Conservation (phyloP, 2,113 vertebrate genomes). For the Halichoerus grypus region DNA sequence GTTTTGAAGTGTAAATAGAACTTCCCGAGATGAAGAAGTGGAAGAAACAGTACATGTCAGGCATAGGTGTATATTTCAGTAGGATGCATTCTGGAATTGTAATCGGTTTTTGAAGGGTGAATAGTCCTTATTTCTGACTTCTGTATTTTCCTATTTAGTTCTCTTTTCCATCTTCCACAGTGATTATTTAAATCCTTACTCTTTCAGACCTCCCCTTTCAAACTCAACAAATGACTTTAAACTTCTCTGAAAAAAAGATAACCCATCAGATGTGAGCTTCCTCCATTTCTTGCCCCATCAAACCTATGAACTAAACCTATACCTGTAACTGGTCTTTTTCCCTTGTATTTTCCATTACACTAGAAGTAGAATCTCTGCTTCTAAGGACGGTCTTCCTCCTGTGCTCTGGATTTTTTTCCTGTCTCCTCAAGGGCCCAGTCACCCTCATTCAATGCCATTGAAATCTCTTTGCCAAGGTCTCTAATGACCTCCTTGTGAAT, state of each 20-base stretch:
- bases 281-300: background rate
- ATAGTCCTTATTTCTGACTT: background rate
- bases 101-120: background rate
- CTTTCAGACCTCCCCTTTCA: conserved; percentile 1
- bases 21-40: background rate
- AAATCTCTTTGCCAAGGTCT: background rate
- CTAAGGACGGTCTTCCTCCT: background rate
- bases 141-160: background rate
- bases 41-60: background rate
- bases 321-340: background rate
- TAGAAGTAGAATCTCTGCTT: background rate
- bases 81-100: background rate
- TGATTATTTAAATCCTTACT: conserved; percentile 37
- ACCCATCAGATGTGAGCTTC: background rate
- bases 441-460: background rate
- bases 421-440: background rate
- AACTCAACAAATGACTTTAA: background rate
- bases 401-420: background rate
- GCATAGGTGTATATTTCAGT: background rate
- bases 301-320: background rate
- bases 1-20: conserved; percentile 10
- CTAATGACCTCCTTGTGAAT: background rate
- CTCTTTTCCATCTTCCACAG: background rate
- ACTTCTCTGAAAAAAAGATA: background rate
- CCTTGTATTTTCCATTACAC: background rate